phyloP scores from a whole-genome alignment of 2,888 invertebrate species.

The Deilephila elpenor region DNA sequence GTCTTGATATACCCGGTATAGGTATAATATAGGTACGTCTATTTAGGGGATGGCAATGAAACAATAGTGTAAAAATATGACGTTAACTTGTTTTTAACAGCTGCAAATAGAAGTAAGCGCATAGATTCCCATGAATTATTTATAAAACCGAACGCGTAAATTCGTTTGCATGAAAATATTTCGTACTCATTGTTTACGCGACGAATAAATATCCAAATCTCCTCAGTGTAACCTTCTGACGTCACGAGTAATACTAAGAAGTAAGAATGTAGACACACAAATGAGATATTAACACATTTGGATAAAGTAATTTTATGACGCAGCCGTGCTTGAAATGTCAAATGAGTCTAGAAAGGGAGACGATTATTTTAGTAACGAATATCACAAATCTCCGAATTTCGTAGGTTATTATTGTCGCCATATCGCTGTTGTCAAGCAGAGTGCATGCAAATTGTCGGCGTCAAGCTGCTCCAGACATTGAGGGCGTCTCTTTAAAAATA shows the following conservation, averaged over 20 bases:
- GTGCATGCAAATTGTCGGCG: too few relatives aligned
- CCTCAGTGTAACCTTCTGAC: not conserved
- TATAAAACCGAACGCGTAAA: not conserved
- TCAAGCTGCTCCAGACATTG: too few relatives aligned
- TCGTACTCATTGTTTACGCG: not conserved
- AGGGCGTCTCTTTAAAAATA: too few relatives aligned
- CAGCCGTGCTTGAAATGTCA: too few relatives aligned
- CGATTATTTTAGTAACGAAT: too few relatives aligned
- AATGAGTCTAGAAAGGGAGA: too few relatives aligned
- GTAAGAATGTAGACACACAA: not conserved
- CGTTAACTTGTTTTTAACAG: not conserved
- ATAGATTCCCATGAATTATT: not conserved
- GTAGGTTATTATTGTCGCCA: too few relatives aligned
- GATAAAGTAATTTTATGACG: too few relatives aligned
- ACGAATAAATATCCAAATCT: not conserved
- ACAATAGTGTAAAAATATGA: not conserved
- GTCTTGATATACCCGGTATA: too few relatives aligned
- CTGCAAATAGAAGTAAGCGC: not conserved
- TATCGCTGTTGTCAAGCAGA: too few relatives aligned
- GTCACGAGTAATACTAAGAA: not conserved
- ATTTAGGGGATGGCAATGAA: not conserved
- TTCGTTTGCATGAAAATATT: not conserved
- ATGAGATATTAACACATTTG: too few relatives aligned
- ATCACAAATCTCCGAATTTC: too few relatives aligned
- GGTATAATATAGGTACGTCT: not conserved